phyloP scores from a whole-genome alignment of 2,113 vertebrate species.

The Leptodactylus fuscus region DNA sequence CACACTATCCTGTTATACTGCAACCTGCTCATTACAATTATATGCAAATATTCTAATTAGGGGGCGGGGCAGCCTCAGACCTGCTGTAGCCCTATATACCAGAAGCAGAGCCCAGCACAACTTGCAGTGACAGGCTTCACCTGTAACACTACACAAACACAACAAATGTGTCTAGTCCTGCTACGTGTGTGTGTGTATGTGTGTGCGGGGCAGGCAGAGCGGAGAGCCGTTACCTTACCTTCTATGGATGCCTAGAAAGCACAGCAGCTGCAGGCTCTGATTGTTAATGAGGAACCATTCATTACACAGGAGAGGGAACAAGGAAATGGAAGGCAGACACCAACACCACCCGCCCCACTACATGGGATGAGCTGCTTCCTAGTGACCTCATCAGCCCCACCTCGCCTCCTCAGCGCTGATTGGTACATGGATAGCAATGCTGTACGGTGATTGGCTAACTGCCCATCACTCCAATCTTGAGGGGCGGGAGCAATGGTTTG shows the following conservation, averaged over 20 bases:
- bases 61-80: neutral
- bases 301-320: neutral
- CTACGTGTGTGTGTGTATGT: no score
- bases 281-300: constrained; percentile 26
- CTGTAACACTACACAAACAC: neutral
- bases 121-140: neutral
- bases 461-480: neutral
- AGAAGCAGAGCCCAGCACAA: neutral
- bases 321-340: neutral
- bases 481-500: neutral
- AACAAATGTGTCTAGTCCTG: neutral
- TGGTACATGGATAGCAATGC: neutral
- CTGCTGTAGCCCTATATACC: neutral
- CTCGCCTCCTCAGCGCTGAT: neutral
- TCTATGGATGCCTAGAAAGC: neutral
- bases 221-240: neutral
- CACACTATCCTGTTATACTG: no score
- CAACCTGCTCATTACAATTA: no score
- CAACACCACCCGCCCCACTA: neutral
- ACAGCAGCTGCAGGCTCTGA: neutral
- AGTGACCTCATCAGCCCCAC: constrained; percentile 32
- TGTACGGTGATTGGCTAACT: neutral
- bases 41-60: neutral
- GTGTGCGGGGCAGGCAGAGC: neutral
- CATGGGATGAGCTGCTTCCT: constrained; percentile 12